Base-by-base conservation (phyloP, 2,113 vertebrate species). In the Galeopterus variegatus region DNA sequence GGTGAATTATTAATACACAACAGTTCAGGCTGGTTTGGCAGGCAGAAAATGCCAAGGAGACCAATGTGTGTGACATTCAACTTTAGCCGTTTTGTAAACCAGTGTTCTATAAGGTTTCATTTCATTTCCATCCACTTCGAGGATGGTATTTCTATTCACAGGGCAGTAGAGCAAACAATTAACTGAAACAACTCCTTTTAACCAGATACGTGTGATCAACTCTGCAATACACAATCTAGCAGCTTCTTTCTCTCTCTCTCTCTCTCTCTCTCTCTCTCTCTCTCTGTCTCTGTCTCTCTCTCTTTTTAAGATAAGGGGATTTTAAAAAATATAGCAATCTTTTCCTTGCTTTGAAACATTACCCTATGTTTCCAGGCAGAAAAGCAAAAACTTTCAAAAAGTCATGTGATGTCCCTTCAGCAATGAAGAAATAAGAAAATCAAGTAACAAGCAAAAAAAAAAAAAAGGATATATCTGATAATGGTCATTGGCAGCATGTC, bases 351-450 rank as follows among this genome's bases (percentile, higher is more conserved):
- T 96, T 93, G 52, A 95, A 96, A 88, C 79, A 76, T 13, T 79
- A 69, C 28, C 60, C 85, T 33, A 45, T 70, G 69, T 85, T 97
- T 94, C 21, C 64, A 95, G 33, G 72, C 62, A 96, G 75, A 88
- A 92, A 96, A 77, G 33, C 36, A 97, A 96, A 93, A 90, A 12
- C n/a, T 94, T 93, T 96, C 50, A 54, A 94, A 97, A 96, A 77
- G 62, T 93, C 50, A 23, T 64, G 10, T 88, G 72, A 88, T 93
- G 26, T 92, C 82, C 85, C 80, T 95, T 95, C 31, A 80, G 52
- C 45, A 89, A 86, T 58, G 73, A 26, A 97, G 48, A 95, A 97
- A 94, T 64, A 90, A 94, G 36, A 89, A 95, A 36, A 83, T 58
- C 69, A 88, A 96, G 45, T 69, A 96, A 85, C 21, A 60, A 90